phyloP scores from a whole-genome alignment of 1,140 invertebrate species.

The Drosophila busckii region DNA sequence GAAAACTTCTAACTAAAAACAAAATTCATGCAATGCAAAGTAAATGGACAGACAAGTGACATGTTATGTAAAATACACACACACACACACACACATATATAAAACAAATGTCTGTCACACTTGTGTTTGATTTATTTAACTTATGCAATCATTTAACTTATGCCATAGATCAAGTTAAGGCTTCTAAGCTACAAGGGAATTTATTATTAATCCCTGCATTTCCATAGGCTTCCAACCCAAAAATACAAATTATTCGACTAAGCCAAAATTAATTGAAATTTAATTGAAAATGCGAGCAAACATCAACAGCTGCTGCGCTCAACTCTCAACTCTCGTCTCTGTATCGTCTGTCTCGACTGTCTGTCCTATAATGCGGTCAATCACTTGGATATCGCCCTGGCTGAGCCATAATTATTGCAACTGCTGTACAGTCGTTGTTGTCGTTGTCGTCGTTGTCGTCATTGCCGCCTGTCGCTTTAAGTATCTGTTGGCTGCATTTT shows the following conservation, averaged over 20 bases:
- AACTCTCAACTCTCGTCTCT: not conserved
- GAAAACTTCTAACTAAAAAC: slow-evolving; percentile 3
- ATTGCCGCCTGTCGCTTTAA: slow-evolving; percentile 47
- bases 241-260: too few relatives aligned
- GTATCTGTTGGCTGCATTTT: slow-evolving; percentile 61
- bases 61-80: not conserved
- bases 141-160: too few relatives aligned
- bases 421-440: slow-evolving; percentile 22
- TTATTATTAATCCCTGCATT: too few relatives aligned
- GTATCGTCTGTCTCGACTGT: slow-evolving; percentile 2
- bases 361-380: slow-evolving; percentile 54
- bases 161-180: too few relatives aligned
- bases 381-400: slow-evolving; percentile 52
- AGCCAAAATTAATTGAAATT: slow-evolving; percentile 21
- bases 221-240: too few relatives aligned
- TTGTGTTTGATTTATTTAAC: too few relatives aligned
- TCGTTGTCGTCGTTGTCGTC: slow-evolving; percentile 10
- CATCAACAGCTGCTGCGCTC: not conserved
- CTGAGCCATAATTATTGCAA: slow-evolving; percentile 47
- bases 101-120: too few relatives aligned
- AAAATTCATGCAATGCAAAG: slow-evolving; percentile 9
- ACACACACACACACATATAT: not conserved
- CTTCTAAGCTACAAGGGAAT: too few relatives aligned
- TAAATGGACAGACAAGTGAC: not conserved
- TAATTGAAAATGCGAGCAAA: slow-evolving; percentile 9